Conservation (phyloP, 2,113 vertebrate species). For the Dipodomys ordii region DNA sequence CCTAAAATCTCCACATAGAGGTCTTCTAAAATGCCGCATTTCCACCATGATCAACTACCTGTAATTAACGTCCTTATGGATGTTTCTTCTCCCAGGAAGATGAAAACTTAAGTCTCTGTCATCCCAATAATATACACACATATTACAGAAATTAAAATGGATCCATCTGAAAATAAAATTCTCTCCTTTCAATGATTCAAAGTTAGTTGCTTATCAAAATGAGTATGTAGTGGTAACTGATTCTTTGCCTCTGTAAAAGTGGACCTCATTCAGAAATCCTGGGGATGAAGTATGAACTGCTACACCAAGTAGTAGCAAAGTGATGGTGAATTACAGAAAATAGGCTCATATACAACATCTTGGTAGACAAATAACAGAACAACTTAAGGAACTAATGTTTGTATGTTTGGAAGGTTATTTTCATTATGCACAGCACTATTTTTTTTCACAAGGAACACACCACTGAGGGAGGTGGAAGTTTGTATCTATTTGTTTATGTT, state of each 20-base stretch:
- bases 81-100: background rate
- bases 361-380: conserved; percentile 6
- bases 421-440: conserved; percentile 55
- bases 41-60: background rate
- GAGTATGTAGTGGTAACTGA: background rate
- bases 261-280: conserved; percentile 4
- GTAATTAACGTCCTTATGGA: background rate
- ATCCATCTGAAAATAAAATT: background rate
- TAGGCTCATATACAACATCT: background rate
- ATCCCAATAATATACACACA: background rate
- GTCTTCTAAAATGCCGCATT: background rate
- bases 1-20: background rate
- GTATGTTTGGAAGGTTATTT: conserved; percentile 18
- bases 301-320: too few relatives aligned
- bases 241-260: background rate
- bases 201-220: conserved; percentile 26
- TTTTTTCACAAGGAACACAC: conserved; percentile 66
- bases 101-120: background rate
- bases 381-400: conserved; percentile 37
- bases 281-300: background rate
- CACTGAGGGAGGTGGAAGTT: conserved; percentile 54
- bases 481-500: conserved; percentile 46
- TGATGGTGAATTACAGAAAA: background rate
- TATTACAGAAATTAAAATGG: background rate
- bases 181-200: conserved; percentile 4